phyloP scores from a whole-genome alignment of 2,797 vertebrate genomes.

The Tauraco hartlaubi region DNA sequence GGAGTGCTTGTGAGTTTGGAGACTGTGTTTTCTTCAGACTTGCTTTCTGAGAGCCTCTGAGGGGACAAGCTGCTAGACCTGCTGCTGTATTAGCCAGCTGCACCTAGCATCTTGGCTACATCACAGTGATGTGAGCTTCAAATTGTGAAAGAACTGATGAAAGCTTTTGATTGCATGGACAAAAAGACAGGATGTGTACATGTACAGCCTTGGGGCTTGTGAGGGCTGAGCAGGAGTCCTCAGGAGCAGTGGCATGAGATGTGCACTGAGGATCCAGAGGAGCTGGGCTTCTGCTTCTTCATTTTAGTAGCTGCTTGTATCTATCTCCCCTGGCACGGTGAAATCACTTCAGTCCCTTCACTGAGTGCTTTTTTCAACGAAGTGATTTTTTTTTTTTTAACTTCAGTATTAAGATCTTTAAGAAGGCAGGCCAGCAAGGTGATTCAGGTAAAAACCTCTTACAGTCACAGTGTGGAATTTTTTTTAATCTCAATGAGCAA shows the following conservation, averaged over 20 bases:
- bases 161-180: background rate
- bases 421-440: accelerated
- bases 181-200: background rate
- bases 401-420: background rate
- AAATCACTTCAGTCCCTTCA: background rate
- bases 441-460: background rate
- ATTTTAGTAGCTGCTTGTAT: background rate
- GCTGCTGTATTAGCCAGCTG: background rate
- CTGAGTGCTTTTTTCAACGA: background rate
- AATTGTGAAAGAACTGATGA: background rate
- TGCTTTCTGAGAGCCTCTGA: background rate
- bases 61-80: background rate
- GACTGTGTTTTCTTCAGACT: background rate
- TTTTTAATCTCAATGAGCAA: background rate
- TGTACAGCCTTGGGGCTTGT: background rate
- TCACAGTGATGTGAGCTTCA: background rate
- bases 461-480: background rate
- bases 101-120: background rate
- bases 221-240: background rate
- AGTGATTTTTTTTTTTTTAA: background rate
- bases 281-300: background rate
- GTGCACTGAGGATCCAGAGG: background rate
- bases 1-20: background rate
- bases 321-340: background rate
- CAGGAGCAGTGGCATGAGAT: background rate